These are phyloP conservation scores for Talpa occidentalis DNA, from an alignment of 2,113 vertebrate species.

Conservation along the genomic window DNA sequence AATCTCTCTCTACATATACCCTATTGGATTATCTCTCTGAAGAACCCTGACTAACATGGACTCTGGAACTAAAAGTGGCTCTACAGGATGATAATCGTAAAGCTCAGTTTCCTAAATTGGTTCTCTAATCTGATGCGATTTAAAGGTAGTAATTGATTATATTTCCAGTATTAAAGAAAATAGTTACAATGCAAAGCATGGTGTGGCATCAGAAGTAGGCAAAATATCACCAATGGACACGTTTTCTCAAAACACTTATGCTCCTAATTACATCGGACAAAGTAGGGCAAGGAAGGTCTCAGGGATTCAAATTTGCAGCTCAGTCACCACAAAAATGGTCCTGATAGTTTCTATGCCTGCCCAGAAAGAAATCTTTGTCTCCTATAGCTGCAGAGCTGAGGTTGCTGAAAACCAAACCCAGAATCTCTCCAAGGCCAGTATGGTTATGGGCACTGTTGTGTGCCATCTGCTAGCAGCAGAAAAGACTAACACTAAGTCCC, in stretches of 20 bases:
- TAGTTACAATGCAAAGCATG: not conserved
- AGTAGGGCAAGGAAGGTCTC: not conserved
- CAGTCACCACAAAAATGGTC: not conserved
- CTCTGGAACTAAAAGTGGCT: not conserved
- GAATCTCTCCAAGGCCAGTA: not conserved
- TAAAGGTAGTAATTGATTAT: not conserved
- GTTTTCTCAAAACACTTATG: not conserved
- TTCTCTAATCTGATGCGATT: not conserved
- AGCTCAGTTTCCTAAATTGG: not conserved
- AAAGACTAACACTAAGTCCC: not conserved
- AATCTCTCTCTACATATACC: not conserved
- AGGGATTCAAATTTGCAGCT: not conserved
- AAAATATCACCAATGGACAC: not conserved
- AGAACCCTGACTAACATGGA: not conserved
- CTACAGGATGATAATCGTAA: not conserved
- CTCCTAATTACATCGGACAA: not conserved
- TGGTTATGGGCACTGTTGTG: not conserved
- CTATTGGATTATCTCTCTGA: not conserved
- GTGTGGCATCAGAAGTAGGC: not conserved
- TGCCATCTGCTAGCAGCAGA: not conserved
- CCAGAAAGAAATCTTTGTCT: not conserved
- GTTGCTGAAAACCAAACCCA: not conserved
- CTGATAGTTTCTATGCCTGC: not conserved
- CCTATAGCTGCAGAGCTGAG: not conserved
- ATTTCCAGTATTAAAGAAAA: not conserved